Conservation (phyloP, 2,888 invertebrate genomes). For the Anticlea derivata region DNA sequence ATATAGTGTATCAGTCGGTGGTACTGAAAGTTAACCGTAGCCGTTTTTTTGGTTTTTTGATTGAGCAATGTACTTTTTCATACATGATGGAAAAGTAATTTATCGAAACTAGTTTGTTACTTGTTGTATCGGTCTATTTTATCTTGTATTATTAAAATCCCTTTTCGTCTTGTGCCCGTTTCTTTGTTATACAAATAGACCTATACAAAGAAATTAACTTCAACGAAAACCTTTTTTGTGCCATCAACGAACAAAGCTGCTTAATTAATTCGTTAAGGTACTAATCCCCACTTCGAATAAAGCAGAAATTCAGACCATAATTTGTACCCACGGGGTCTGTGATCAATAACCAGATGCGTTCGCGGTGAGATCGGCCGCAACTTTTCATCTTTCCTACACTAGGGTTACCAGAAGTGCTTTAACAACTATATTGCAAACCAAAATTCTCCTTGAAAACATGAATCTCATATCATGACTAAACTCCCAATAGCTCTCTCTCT, state of each 20-base stretch:
- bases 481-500: no score
- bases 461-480: no score
- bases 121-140: not conserved
- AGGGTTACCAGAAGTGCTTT: conserved; percentile 8
- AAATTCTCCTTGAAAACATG: no score
- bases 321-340: conserved; percentile 10
- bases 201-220: conserved; percentile 9
- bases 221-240: not conserved
- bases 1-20: no score
- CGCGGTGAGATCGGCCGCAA: conserved; percentile 30
- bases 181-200: conserved; percentile 10
- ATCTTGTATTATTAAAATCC: not conserved
- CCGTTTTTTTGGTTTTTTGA: no score
- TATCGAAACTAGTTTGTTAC: no score
- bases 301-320: conserved; percentile 7
- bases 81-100: no score
- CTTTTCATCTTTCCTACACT: conserved; percentile 22
- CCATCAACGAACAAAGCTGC: not conserved
- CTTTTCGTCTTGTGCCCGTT: not conserved
- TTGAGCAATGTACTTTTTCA: no score
- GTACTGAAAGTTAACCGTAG: no score
- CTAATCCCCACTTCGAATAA: not conserved
- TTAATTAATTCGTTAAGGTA: conserved; percentile 7
- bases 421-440: no score
- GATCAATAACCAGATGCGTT: conserved; percentile 22